phyloP scores from a whole-genome alignment of 23 tunicate species.

The Ciona savignyi region DNA sequence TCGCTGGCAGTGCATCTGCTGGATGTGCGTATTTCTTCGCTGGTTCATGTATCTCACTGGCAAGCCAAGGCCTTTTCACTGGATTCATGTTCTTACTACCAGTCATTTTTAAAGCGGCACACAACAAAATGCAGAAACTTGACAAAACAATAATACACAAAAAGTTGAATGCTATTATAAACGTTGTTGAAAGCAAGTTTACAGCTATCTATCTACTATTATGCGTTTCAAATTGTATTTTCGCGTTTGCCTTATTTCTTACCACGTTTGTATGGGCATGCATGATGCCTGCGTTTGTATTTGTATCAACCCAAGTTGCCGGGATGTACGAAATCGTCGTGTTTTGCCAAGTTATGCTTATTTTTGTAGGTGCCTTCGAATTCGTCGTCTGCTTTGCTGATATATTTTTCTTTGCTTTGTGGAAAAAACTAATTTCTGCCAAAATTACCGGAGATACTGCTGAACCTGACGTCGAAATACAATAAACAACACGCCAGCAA shows the following conservation, averaged over 20 bases:
- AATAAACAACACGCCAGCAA: no score
- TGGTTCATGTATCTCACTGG: background rate
- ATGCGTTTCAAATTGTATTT: background rate
- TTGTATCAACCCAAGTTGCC: background rate
- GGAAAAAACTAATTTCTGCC: background rate
- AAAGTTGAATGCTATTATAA: no score
- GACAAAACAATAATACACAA: no score
- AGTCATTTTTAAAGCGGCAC: no score
- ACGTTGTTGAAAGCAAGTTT: no score
- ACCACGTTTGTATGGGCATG: background rate
- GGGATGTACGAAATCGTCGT: background rate
- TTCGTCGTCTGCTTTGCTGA: background rate
- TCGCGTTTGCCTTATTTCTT: background rate
- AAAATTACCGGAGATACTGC: no score
- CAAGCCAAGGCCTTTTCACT: background rate
- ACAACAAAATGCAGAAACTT: no score
- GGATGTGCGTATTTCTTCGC: no score
- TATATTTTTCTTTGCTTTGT: background rate
- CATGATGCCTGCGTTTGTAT: background rate
- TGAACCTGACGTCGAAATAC: no score
- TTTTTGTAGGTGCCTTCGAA: background rate
- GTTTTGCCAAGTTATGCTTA: background rate
- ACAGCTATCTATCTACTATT: no score
- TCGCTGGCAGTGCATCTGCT: no score
- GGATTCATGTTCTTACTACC: background rate